A percentile compares a stretch with the other conserved stretches of the same genome.
Conservation (phyloP, 2,113 vertebrate species). For the Grallaria varia region DNA sequence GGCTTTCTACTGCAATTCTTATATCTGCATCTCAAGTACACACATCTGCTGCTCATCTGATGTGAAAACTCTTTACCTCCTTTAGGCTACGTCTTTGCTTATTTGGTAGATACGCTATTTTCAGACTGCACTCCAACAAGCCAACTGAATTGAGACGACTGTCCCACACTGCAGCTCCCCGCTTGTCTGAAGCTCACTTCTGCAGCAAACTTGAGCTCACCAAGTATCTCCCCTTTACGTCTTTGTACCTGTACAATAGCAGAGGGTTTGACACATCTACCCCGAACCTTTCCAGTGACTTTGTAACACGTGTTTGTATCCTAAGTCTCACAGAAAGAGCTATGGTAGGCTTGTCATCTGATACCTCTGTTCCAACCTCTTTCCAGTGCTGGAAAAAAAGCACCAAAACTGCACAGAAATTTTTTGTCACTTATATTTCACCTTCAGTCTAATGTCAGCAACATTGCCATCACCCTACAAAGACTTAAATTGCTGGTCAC, state of each 20-base stretch:
- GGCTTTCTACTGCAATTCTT: neutral
- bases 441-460: neutral
- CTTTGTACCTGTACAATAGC: neutral
- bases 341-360: rapidly evolving
- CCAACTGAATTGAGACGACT: neutral
- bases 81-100: neutral
- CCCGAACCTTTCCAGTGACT: neutral
- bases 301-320: rapidly evolving
- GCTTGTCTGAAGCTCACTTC: neutral
- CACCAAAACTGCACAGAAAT: rapidly evolving
- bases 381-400: neutral
- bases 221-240: neutral
- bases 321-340: neutral
- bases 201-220: neutral
- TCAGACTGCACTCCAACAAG: neutral
- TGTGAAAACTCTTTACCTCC: neutral
- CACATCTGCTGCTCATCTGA: slow-evolving; percentile 2
- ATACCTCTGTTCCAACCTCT: neutral
- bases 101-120: neutral
- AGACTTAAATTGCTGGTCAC: neutral
- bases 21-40: slow-evolving; percentile 1
- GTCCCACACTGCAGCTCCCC: neutral
- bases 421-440: neutral
- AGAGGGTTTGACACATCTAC: neutral
- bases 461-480: neutral